phyloP scores from a whole-genome alignment of 53 echinoderm and acorn worm species.

The Astropecten irregularis region DNA sequence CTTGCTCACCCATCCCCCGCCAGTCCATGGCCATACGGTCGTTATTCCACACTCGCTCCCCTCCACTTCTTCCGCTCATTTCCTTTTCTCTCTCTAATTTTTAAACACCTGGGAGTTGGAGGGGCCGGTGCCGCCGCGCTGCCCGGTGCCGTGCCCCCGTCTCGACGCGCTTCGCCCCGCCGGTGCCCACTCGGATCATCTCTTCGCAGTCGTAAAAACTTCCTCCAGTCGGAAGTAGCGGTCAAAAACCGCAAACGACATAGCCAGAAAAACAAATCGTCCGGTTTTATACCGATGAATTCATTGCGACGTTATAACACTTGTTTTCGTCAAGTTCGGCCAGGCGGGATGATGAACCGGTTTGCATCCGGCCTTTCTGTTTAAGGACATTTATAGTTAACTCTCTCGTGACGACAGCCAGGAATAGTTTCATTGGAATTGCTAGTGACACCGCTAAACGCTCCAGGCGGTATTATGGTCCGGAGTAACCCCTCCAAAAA shows the following conservation, averaged over 20 bases:
- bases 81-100: no score
- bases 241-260: constrained; percentile 32
- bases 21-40: no score
- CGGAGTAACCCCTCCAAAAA: background rate
- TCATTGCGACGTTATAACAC: no score
- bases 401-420: constrained; percentile 34
- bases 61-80: background rate
- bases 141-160: constrained; percentile 1
- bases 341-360: constrained; percentile 30
- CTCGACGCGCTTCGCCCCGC: no score
- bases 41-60: background rate
- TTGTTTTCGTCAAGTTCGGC: background rate
- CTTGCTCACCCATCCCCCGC: background rate
- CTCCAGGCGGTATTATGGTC: constrained; percentile 2
- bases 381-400: background rate
- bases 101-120: constrained; percentile 30
- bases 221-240: no score
- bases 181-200: background rate
- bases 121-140: constrained; percentile 4
- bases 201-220: background rate
- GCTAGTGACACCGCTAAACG: constrained; percentile 23
- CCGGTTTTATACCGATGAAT: constrained; percentile 12
- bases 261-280: no score
- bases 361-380: constrained; percentile 31
- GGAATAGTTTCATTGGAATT: constrained; percentile 18